A percentile compares a stretch with the other conserved stretches of the same genome.
These are phyloP conservation scores for Sapajus apella DNA, from an alignment of 2,113 vertebrate genomes.

Conservation along the genomic window DNA sequence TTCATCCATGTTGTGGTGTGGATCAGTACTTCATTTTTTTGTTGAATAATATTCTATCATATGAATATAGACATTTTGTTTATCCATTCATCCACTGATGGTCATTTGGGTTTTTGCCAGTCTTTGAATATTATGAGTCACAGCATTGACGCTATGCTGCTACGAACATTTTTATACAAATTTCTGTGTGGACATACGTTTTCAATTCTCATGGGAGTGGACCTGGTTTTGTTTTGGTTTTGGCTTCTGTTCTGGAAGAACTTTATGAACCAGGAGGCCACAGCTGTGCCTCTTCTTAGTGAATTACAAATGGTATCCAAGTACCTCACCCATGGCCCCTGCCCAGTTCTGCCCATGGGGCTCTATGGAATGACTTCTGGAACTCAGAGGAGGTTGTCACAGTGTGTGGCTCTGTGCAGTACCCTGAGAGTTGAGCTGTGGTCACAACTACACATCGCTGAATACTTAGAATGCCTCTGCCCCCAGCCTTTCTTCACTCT, in stretches of 20 bases:
- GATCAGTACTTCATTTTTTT: neutral
- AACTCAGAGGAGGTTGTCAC: neutral
- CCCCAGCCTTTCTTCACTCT: neutral
- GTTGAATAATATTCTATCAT: neutral
- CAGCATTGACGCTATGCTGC: no score
- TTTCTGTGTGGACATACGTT: neutral
- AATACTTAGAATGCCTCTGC: neutral
- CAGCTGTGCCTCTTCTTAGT: neutral
- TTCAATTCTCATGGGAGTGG: neutral
- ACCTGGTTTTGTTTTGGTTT: neutral
- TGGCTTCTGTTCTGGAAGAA: neutral
- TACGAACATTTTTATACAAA: neutral
- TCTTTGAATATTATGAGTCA: neutral
- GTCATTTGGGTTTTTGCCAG: neutral
- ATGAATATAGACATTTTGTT: neutral
- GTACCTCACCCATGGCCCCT: neutral
- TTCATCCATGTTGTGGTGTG: no score
- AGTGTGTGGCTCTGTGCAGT: neutral
- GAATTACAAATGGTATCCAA: neutral
- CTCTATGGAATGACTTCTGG: neutral
- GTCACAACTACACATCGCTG: neutral
- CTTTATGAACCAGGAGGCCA: neutral
- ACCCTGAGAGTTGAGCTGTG: neutral
- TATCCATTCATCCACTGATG: neutral
- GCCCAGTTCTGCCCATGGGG: neutral